Conservation (phyloP, 2,797 vertebrate species). For the Adrianichthys oophorus region DNA sequence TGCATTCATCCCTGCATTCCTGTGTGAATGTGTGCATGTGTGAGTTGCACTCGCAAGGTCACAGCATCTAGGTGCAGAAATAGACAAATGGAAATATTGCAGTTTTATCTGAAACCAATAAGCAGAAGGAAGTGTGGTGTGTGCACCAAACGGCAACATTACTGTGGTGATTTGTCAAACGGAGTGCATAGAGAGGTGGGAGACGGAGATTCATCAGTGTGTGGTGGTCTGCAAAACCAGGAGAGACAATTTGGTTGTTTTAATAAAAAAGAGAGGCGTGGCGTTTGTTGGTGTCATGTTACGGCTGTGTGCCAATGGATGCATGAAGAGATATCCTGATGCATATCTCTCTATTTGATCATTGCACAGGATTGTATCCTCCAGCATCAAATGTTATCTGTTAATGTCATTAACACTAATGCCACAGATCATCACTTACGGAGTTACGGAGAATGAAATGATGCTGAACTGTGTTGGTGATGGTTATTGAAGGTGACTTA, state of each 20-base stretch:
- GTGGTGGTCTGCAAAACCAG: constrained; percentile 34
- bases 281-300: constrained; percentile 4
- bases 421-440: constrained; percentile 41
- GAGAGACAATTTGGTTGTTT: constrained; percentile 27
- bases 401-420: constrained; percentile 33
- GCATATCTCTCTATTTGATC: not conserved
- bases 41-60: constrained; percentile 14
- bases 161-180: constrained; percentile 73
- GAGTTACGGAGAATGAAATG: constrained; percentile 17
- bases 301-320: not conserved
- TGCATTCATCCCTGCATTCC: not conserved
- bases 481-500: constrained; percentile 19
- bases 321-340: not conserved
- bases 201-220: constrained; percentile 58
- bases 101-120: constrained; percentile 76
- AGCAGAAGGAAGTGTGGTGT: constrained; percentile 53
- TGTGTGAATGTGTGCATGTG: constrained; percentile 2
- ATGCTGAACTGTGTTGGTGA: constrained; percentile 14
- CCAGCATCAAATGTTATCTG: constrained; percentile 10
- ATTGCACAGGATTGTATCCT: constrained; percentile 10
- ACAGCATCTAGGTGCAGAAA: constrained; percentile 53
- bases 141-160: constrained; percentile 50
- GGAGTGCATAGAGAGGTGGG: constrained; percentile 25
- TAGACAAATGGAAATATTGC: constrained; percentile 70
- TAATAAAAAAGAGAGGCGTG: constrained; percentile 7